These are phyloP conservation scores for Resseliella maxima DNA, from an alignment of 2,888 invertebrate species.

Conservation along the genomic window DNA sequence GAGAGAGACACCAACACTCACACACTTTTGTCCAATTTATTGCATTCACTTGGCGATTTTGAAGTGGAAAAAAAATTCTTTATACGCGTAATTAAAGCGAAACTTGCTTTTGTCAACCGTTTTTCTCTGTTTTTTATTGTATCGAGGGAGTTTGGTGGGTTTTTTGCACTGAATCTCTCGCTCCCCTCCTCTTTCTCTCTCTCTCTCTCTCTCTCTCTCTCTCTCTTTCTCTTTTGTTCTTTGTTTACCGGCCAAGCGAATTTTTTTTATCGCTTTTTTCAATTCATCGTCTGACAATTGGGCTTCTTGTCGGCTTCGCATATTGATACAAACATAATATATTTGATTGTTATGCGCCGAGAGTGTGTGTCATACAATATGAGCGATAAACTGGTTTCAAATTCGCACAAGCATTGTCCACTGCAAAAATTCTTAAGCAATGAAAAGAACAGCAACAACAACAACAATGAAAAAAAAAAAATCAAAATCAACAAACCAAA, in stretches of 20 bases:
- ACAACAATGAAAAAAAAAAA: background rate
- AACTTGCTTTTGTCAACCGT: constrained; percentile 41
- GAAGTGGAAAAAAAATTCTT: background rate
- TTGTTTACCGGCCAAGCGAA: background rate
- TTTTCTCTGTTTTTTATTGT: background rate
- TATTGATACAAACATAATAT: constrained; percentile 38
- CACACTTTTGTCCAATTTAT: background rate
- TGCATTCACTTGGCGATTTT: constrained; percentile 30
- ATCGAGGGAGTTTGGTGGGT: constrained; percentile 7
- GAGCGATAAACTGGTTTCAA: constrained; percentile 45
- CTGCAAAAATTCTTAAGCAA: background rate
- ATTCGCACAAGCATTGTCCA: constrained; percentile 43
- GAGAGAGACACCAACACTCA: background rate
- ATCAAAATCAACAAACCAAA: background rate
- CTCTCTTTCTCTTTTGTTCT: constrained; percentile 9
- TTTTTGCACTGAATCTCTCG: too few species aligned
- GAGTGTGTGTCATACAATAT: constrained; percentile 43
- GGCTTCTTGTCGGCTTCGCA: constrained; percentile 28
- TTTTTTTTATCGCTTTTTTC: background rate
- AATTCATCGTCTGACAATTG: constrained; percentile 47
- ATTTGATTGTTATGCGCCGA: constrained; percentile 28
- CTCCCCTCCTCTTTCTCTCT: too few species aligned
- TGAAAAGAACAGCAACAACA: background rate
- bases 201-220: too few species aligned
- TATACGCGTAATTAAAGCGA: constrained; percentile 12